phyloP scores from a whole-genome alignment of 2,888 invertebrate genomes.

The Charanyca ferruginea region DNA sequence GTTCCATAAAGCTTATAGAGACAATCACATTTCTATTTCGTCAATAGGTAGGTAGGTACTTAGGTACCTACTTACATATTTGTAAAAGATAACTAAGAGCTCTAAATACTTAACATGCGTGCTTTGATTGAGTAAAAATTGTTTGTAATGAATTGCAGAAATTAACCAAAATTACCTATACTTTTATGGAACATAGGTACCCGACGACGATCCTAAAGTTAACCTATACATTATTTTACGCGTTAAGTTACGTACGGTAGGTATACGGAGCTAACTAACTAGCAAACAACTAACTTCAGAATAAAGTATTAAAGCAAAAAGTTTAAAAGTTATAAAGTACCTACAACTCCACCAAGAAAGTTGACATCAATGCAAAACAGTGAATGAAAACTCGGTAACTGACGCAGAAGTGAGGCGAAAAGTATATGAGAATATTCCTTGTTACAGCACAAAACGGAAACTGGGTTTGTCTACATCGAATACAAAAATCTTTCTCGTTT shows the following conservation, averaged over 20 bases:
- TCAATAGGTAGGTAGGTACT: too few relatives aligned
- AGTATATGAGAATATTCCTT: conserved; percentile 65
- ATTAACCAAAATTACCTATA: too few relatives aligned
- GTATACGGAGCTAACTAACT: conserved; percentile 28
- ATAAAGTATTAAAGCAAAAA: conserved; percentile 32
- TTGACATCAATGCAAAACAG: conserved; percentile 54
- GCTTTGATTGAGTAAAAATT: too few relatives aligned
- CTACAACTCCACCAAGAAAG: conserved; percentile 34
- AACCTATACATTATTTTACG: conserved; percentile 2
- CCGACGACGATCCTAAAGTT: not conserved
- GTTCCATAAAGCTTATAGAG: too few relatives aligned
- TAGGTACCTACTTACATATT: too few relatives aligned
- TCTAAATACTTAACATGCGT: too few relatives aligned
- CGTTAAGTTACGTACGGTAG: not conserved
- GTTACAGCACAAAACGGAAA: conserved; percentile 71
- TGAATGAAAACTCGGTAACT: conserved; percentile 49
- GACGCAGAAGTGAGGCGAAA: conserved; percentile 45
- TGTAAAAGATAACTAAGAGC: too few relatives aligned
- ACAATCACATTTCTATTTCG: too few relatives aligned
- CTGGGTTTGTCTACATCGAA: conserved; percentile 77
- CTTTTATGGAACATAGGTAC: too few relatives aligned
- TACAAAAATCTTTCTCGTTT: conserved; percentile 80
- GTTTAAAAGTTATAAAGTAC: conserved; percentile 26
- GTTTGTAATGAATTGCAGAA: too few relatives aligned
- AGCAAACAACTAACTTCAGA: conserved; percentile 19